These are phyloP conservation scores for Gambusia yucatana DNA, from an alignment of 2,797 vertebrate species.

Conservation along the genomic window DNA sequence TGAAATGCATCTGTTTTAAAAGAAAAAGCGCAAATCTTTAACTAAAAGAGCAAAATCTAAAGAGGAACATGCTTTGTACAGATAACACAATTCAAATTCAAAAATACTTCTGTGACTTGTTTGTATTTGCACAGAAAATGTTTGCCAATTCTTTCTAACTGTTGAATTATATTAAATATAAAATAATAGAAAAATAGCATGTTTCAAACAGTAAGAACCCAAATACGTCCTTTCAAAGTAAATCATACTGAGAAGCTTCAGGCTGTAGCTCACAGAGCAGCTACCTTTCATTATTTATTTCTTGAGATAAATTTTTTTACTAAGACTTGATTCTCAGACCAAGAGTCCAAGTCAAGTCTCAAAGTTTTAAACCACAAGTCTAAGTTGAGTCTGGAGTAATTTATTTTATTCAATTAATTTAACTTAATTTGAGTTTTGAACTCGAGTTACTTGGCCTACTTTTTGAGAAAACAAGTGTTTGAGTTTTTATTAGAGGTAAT, in stretches of 20 bases:
- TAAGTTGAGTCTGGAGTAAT: background rate
- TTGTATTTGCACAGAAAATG: background rate
- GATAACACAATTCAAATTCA: background rate
- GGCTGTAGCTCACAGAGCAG: background rate
- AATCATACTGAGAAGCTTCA: background rate
- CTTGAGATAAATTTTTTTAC: background rate
- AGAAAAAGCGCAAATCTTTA: constrained; percentile 74
- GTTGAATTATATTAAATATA: background rate
- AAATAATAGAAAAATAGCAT: background rate
- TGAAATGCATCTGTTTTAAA: constrained; percentile 54
- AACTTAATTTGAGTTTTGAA: background rate
- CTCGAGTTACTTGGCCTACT: background rate
- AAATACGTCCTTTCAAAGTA: background rate
- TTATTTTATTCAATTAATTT: background rate
- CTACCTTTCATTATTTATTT: background rate
- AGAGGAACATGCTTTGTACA: constrained; percentile 22
- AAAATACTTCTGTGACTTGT: background rate
- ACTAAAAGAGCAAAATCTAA: constrained; percentile 60
- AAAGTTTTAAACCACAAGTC: background rate
- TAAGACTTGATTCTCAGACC: background rate
- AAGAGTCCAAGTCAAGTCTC: background rate
- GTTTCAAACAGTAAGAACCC: background rate
- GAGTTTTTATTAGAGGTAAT: background rate
- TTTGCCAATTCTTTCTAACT: background rate
- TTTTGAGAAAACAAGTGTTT: background rate